A percentile compares a stretch with the other conserved stretches of the same genome.
phyloP scores from a whole-genome alignment of 2,113 vertebrate species.

The Ceyx margarethae region DNA sequence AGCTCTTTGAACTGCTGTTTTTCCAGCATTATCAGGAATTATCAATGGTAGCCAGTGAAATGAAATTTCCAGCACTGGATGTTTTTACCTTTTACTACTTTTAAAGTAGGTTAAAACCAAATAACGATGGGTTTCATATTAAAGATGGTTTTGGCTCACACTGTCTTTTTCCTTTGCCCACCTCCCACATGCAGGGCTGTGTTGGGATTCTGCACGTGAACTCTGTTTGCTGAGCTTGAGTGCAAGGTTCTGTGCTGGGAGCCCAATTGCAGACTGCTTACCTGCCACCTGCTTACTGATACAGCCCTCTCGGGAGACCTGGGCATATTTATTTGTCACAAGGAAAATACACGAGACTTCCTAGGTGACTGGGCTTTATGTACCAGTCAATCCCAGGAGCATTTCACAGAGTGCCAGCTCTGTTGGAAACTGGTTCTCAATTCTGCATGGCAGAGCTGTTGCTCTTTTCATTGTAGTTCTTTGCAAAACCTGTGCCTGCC shows the following conservation, averaged over 20 bases:
- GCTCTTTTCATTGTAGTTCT: neutral
- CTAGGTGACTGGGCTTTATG: neutral
- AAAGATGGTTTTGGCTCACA: neutral
- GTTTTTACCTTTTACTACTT: neutral
- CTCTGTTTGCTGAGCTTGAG: neutral
- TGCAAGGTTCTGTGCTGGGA: neutral
- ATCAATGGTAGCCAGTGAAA: neutral
- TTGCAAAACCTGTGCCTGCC: neutral
- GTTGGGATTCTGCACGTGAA: neutral
- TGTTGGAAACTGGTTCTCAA: neutral
- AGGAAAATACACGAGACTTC: neutral
- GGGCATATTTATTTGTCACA: neutral
- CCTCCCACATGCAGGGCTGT: accelerated
- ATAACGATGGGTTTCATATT: neutral
- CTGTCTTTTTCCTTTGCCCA: neutral
- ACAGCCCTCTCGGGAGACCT: neutral
- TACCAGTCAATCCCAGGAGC: neutral
- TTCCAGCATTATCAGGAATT: neutral
- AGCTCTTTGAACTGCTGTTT: neutral
- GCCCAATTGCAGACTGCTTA: neutral
- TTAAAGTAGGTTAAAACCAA: neutral
- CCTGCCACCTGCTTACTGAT: neutral
- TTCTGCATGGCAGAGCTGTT: neutral
- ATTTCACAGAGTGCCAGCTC: neutral
- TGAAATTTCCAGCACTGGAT: neutral